Percentiles rank a stretch among this genome's conserved stretches.
These are phyloP conservation scores for Nerophis ophidion DNA, from an alignment of 2,113 vertebrate genomes.

Conservation along the genomic window DNA sequence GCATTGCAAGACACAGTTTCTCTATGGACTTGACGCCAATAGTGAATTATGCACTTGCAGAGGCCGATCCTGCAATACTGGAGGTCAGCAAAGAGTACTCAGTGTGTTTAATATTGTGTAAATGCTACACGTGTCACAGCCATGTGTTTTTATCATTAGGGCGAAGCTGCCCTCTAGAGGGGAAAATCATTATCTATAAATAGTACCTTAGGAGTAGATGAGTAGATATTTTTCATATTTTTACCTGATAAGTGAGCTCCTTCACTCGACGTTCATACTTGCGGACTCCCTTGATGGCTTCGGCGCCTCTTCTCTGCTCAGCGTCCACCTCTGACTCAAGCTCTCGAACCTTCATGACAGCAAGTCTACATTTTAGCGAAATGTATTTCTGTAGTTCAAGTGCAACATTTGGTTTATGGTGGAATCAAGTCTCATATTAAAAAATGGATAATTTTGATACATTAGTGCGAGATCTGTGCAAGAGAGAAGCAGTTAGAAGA, in stretches of 20 bases:
- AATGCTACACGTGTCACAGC: conserved; percentile 10
- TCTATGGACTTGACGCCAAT: not conserved
- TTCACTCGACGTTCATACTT: conserved; percentile 71
- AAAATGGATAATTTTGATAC: too few species aligned
- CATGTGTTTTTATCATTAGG: conserved; percentile 18
- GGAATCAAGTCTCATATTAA: too few species aligned
- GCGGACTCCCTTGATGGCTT: conserved; percentile 63
- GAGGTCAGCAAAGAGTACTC: not conserved
- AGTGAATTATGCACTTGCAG: not conserved
- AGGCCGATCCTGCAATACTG: not conserved
- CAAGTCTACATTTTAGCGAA: conserved; percentile 7
- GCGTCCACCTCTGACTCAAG: conserved; percentile 61
- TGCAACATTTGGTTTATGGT: too few species aligned
- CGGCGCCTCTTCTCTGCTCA: conserved; percentile 62
- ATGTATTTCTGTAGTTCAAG: not conserved
- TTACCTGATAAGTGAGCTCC: conserved; percentile 69
- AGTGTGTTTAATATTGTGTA: not conserved
- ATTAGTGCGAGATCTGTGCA: too few species aligned
- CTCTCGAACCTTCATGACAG: conserved; percentile 56
- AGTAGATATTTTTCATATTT: conserved; percentile 22
- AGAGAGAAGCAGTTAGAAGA: too few species aligned
- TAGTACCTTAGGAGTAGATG: not conserved
- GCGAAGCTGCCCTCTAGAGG: conserved; percentile 48
- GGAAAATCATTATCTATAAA: conserved; percentile 14
- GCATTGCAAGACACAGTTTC: not conserved